phyloP scores from a whole-genome alignment of 2,888 invertebrate species.

The Andricus quercusramuli region DNA sequence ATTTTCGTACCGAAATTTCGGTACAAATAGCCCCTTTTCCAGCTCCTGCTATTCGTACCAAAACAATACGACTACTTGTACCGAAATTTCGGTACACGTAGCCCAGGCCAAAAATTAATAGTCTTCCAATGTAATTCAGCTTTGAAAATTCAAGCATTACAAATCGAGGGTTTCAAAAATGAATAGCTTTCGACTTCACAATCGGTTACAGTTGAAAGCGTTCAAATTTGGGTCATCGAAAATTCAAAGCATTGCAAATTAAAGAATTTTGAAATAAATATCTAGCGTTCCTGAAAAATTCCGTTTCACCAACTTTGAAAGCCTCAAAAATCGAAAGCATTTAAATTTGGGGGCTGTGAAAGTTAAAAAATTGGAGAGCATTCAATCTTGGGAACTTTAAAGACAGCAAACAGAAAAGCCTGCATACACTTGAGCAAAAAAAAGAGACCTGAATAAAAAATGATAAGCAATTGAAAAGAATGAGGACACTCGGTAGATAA shows the following conservation, averaged over 20 bases:
- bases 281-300: background rate
- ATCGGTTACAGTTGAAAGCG: background rate
- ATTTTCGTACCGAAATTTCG: no score
- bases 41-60: no score
- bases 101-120: no score
- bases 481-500: background rate
- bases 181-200: background rate
- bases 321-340: no score
- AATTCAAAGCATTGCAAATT: background rate
- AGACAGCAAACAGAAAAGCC: no score
- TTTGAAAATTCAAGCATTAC: background rate
- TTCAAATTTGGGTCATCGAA: background rate
- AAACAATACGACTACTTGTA: no score
- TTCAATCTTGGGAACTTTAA: no score
- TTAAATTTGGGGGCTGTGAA: no score
- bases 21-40: no score
- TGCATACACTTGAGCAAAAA: background rate
- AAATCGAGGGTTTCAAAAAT: background rate
- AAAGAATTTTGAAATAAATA: background rate
- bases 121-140: background rate
- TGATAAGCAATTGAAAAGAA: constrained; percentile 6
- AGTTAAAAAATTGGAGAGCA: no score
- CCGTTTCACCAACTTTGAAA: background rate
- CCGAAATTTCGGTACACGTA: no score
- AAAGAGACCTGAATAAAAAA: background rate